Evolutionary conservation across 2,888 invertebrate species (phyloP).

Genomic region (Drosophila parthenogenetica): DNA sequence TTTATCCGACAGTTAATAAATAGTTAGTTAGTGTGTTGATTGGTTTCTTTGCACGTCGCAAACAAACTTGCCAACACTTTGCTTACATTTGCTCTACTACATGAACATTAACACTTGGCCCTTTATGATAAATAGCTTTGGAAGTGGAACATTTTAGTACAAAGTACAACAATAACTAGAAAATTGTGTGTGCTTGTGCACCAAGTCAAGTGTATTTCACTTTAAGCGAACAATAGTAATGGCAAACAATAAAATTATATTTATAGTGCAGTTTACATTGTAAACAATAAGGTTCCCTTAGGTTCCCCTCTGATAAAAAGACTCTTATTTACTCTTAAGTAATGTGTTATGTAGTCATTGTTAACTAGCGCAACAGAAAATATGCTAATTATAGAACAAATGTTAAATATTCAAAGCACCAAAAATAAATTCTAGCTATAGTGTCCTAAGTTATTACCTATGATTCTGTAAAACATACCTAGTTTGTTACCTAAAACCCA

Average conservation of each 20-base stretch:
- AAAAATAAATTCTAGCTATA: too few relatives aligned
- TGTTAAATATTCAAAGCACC: too few relatives aligned
- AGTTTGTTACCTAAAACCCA: too few relatives aligned
- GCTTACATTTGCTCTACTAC: slow-evolving; percentile 41
- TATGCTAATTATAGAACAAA: too few relatives aligned
- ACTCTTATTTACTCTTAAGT: neutral
- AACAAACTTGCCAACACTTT: slow-evolving; percentile 26
- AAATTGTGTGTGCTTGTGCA: neutral
- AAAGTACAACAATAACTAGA: slow-evolving; percentile 18
- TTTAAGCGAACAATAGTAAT: slow-evolving; percentile 23
- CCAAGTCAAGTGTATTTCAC: slow-evolving; percentile 12
- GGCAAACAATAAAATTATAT: slow-evolving; percentile 25
- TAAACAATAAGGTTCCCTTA: slow-evolving; percentile 16
- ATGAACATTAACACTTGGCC: slow-evolving; percentile 53
- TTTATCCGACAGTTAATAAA: slow-evolving; percentile 8
- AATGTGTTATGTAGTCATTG: too few relatives aligned
- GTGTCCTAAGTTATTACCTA: too few relatives aligned
- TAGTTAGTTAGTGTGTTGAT: slow-evolving; percentile 16
- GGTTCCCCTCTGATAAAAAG: slow-evolving; percentile 21
- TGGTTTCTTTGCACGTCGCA: slow-evolving; percentile 16
- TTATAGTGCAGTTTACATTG: slow-evolving; percentile 29
- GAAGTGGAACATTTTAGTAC: slow-evolving; percentile 26
- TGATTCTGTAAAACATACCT: too few relatives aligned
- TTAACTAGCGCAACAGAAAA: too few relatives aligned
- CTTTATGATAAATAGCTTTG: slow-evolving; percentile 44